These are phyloP conservation scores for Rhinichthys klamathensis DNA, from an alignment of 2,113 vertebrate genomes.

Conservation along the genomic window DNA sequence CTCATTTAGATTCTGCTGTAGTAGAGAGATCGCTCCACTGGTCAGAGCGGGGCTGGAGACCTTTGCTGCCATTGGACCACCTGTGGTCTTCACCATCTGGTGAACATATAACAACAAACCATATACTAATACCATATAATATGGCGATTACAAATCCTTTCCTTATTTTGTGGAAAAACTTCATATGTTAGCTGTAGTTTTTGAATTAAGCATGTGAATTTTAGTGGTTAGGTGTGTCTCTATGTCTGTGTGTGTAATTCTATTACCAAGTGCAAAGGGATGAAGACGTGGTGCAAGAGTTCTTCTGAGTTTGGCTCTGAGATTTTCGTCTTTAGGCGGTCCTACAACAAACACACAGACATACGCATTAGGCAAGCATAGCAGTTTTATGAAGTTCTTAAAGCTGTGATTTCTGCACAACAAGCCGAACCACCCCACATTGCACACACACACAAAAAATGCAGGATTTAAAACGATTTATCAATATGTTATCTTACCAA, in stretches of 20 bases:
- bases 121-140: neutral
- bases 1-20: constrained; percentile 74
- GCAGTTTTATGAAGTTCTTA: neutral
- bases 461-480: neutral
- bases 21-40: constrained; percentile 77
- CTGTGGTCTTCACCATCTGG: constrained; percentile 83
- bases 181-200: neutral
- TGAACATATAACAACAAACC: constrained; percentile 22
- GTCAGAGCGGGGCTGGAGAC: constrained; percentile 81
- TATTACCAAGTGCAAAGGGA: constrained; percentile 81
- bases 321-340: constrained; percentile 79
- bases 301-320: constrained; percentile 78
- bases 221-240: neutral
- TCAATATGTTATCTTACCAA: constrained; percentile 75
- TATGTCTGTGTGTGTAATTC: neutral
- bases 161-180: neutral
- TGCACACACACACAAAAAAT: too few species aligned
- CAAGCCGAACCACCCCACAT: neutral
- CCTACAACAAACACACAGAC: constrained; percentile 66
- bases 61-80: constrained; percentile 74
- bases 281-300: constrained; percentile 83
- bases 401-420: neutral
- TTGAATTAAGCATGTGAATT: neutral
- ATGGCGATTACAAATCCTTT: neutral
- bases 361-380: neutral